phyloP scores from a whole-genome alignment of 2,113 vertebrate genomes.

The Limanda limanda region DNA sequence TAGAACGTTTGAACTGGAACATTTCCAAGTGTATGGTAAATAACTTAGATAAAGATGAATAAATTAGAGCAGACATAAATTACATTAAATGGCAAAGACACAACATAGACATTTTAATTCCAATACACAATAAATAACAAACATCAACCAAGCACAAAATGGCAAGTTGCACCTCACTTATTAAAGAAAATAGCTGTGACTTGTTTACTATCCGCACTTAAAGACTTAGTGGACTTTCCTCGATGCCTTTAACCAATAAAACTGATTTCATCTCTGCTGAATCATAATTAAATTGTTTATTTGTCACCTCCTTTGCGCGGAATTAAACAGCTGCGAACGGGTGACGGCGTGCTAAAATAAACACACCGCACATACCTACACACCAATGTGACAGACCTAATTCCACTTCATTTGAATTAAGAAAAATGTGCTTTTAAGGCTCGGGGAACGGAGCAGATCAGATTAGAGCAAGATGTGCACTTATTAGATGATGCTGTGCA shows the following conservation, averaged over 20 bases:
- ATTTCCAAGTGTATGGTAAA: too few relatives aligned
- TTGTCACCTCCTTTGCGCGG: constrained; percentile 31
- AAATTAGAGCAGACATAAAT: too few relatives aligned
- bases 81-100: too few relatives aligned
- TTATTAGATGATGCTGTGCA: constrained; percentile 32
- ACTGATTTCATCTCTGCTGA: not conserved
- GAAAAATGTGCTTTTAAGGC: constrained; percentile 24
- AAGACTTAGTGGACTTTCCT: constrained; percentile 3
- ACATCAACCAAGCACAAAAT: not conserved
- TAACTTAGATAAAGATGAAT: too few relatives aligned
- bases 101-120: too few relatives aligned
- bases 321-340: constrained; percentile 2
- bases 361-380: not conserved
- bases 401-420: constrained; percentile 44
- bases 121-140: not conserved
- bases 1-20: too few relatives aligned
- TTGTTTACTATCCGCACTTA: constrained; percentile 11
- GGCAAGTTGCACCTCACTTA: not conserved
- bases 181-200: not conserved
- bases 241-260: not conserved
- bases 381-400: constrained; percentile 16
- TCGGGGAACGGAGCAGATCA: constrained; percentile 15
- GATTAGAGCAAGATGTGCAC: constrained; percentile 37
- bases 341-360: constrained; percentile 9
- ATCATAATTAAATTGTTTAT: constrained; percentile 30